Percentiles rank a stretch among this genome's conserved stretches.
Evolutionary conservation across 2,113 vertebrate species (phyloP).

Genomic region (Eretmochelys imbricata): DNA sequence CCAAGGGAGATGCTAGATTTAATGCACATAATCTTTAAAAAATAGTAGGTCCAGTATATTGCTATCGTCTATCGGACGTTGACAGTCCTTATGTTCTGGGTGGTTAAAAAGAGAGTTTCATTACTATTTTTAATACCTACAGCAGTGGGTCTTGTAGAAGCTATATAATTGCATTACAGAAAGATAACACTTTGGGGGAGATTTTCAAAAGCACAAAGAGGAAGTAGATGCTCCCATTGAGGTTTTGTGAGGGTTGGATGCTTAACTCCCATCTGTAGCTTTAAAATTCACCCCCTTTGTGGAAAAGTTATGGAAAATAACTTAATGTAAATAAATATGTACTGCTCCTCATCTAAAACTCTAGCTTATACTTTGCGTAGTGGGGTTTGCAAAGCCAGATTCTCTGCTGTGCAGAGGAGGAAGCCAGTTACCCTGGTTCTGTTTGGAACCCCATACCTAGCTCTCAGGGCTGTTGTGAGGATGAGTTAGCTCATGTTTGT

Average conservation of each 20-base stretch:
- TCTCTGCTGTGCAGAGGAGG: background rate
- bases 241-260: background rate
- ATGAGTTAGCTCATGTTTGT: background rate
- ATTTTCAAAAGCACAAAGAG: background rate
- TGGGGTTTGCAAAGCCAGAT: background rate
- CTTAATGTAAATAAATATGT: background rate
- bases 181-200: background rate
- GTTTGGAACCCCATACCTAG: background rate
- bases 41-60: background rate
- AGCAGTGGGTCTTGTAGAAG: background rate
- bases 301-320: background rate
- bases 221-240: background rate
- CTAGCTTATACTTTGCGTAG: background rate
- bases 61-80: background rate
- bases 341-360: background rate
- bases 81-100: background rate
- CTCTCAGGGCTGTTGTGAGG: accelerated
- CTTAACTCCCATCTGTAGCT: background rate
- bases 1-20: background rate
- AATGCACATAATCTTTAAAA: background rate
- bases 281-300: background rate
- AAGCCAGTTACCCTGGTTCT: background rate
- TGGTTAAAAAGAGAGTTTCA: background rate
- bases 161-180: background rate
- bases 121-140: background rate